Percentiles rank a stretch among this genome's conserved stretches.
These are phyloP conservation scores for Trachymyrmex cornetzi DNA, from an alignment of 1,140 invertebrate species.

Conservation along the genomic window DNA sequence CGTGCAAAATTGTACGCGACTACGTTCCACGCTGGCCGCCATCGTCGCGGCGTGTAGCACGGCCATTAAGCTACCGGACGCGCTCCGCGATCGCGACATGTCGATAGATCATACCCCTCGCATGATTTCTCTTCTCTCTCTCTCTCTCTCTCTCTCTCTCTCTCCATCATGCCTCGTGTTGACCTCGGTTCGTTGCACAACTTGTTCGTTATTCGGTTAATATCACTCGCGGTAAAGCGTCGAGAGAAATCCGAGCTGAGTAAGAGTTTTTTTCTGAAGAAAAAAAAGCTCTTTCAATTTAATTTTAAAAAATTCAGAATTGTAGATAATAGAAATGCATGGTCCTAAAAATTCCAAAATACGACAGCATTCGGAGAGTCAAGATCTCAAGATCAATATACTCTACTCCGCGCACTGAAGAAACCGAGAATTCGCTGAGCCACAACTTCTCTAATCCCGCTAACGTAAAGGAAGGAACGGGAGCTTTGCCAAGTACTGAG, in stretches of 20 bases:
- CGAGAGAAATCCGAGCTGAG: background rate
- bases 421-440: background rate
- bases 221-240: background rate
- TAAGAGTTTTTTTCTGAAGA: background rate
- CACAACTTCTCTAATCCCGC: background rate
- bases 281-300: background rate
- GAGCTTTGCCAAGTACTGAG: background rate
- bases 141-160: background rate
- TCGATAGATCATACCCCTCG: conserved; percentile 49
- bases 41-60: conserved; percentile 36
- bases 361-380: background rate
- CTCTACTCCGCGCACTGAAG: background rate
- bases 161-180: background rate
- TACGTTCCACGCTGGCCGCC: conserved; percentile 35
- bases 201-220: background rate
- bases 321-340: background rate
- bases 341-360: background rate
- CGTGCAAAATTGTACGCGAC: conserved; percentile 78
- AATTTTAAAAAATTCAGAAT: background rate
- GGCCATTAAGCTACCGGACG: conserved; percentile 64
- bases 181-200: background rate
- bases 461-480: background rate
- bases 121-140: background rate
- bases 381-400: background rate
- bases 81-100: conserved; percentile 27